Evolutionary conservation across 1,140 invertebrate genomes (phyloP).

Genomic region (Drosophila ambigua): DNA sequence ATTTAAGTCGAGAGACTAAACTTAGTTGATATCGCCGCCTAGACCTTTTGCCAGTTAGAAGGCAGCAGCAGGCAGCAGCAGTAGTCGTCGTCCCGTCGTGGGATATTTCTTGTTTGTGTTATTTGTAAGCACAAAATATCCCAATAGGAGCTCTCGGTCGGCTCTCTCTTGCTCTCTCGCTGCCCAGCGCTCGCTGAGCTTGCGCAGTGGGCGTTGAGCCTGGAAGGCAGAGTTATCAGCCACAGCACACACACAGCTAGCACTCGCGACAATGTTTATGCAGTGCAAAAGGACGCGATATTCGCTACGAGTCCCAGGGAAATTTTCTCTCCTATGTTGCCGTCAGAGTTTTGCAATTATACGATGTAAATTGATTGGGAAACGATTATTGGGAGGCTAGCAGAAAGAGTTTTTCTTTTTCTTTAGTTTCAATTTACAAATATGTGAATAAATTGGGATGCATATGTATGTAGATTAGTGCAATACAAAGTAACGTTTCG

Average conservation of each 20-base stretch:
- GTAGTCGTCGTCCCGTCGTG: constrained; percentile 8
- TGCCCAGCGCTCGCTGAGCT: constrained; percentile 1
- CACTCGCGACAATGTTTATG: constrained; percentile 22
- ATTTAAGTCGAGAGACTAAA: constrained; percentile 76
- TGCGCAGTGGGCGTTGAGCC: constrained; percentile 18
- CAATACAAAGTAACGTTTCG: too few relatives aligned
- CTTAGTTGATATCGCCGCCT: constrained; percentile 35
- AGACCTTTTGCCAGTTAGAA: constrained; percentile 70
- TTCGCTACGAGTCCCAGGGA: not conserved
- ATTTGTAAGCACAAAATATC: constrained; percentile 33
- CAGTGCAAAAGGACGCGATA: not conserved
- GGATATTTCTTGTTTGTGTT: constrained; percentile 11
- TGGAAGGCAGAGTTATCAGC: constrained; percentile 62
- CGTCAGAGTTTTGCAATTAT: too few relatives aligned
- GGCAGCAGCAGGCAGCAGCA: constrained; percentile 4
- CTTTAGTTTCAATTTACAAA: too few relatives aligned
- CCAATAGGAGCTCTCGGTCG: constrained; percentile 34
- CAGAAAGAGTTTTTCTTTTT: too few relatives aligned
- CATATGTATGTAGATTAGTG: too few relatives aligned
- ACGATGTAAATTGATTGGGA: too few relatives aligned
- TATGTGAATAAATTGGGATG: too few relatives aligned
- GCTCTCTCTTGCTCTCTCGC: not conserved
- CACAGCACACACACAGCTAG: constrained; percentile 15
- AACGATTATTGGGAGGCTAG: too few relatives aligned
- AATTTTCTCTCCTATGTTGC: too few relatives aligned